Conservation (phyloP, 2,888 invertebrate species). For the Andricus curvator region DNA sequence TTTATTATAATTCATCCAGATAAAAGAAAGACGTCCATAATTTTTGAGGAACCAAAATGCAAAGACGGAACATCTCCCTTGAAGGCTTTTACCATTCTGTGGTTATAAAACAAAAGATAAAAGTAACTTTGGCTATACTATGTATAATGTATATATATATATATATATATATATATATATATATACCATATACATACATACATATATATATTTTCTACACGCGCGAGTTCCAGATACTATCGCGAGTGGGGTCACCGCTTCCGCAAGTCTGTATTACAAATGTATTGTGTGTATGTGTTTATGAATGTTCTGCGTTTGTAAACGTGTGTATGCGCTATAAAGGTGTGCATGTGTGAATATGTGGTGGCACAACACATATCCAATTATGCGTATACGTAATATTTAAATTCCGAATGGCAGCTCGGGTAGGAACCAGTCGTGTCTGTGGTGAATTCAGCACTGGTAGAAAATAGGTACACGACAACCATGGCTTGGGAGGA, state of each 20-base stretch:
- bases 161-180: background rate
- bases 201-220: background rate
- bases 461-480: no score
- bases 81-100: background rate
- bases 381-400: conserved; percentile 18
- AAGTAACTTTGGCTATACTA: background rate
- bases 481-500: no score
- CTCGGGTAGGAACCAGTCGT: no score
- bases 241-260: conserved; percentile 28
- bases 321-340: background rate
- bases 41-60: background rate
- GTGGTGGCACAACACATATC: conserved; percentile 8
- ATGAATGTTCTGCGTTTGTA: background rate
- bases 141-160: background rate
- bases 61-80: background rate
- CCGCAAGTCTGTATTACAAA: conserved; percentile 24
- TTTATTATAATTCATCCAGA: background rate
- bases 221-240: conserved; percentile 9
- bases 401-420: conserved; percentile 34
- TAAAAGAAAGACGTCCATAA: background rate
- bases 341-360: background rate
- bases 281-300: background rate
- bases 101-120: conserved; percentile 38
- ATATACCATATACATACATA: no score
- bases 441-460: no score